Evolutionary conservation across 2,888 invertebrate genomes (phyloP), one percentile per base, ranked within the genome.

Genomic region (Tenthredo notha): DNA sequence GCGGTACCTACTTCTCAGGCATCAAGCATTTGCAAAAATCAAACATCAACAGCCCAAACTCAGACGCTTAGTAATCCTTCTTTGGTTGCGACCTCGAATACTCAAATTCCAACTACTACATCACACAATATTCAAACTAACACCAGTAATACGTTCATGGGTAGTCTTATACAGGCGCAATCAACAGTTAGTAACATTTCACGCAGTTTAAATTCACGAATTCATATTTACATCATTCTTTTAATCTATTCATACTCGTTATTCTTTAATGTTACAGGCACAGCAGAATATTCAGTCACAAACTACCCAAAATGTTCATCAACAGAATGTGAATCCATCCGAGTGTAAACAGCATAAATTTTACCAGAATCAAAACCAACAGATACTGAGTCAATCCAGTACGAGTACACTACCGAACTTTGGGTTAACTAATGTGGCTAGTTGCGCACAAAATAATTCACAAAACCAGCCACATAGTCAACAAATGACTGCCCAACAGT

Each of bases 21-120:
- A 7, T 90, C 91, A 75, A 90, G 89, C 85, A 87, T 89, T 47
- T 91, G 89, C 80, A 93, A 93, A 87, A 92, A 90, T 89, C 93
- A 91, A 86, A 92, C 92, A 40, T 92, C 93, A n/a, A 92, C 92
- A 33, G 91, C 89, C 58, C 93, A 93, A 88, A 92, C 93, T 6
- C 93, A 93, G 88, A 93, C 83, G 83, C 67, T 83, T 33, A 83
- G 50, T 67, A 83, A 83, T 25, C 83, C 83, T 29, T 83, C 83
- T 83, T 70, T 83, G 47, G 70, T 67, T 67, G 21, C 83, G 2
- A 83, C 25, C 9, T 25, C 83, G 50, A 83, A 70, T 83, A 29
- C 92, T 47, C 90, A 91, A 86, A 88, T 89, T 67, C 88, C 90
- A 50, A 86, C 89, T 47, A 86, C 90, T 83, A 86, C 89, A 21